phyloP scores from a whole-genome alignment of 2,113 vertebrate genomes.

The Labeo rohita region DNA sequence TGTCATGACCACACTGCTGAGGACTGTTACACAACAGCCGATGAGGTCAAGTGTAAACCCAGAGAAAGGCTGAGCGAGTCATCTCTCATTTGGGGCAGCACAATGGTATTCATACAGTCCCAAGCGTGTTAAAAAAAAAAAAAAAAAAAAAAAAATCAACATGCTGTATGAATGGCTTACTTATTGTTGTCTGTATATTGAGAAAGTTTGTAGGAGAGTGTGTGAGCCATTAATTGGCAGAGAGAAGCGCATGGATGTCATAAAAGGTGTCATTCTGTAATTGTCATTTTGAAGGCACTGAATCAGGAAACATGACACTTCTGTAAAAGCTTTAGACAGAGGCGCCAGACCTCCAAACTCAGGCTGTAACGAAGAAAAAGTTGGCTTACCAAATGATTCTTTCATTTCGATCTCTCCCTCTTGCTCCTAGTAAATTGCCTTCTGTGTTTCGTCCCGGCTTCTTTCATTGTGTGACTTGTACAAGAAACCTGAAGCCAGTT shows the following conservation, averaged over 20 bases:
- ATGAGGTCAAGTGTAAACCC: neutral
- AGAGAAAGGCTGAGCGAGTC: too few species aligned
- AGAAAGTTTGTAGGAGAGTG: neutral
- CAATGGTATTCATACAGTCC: neutral
- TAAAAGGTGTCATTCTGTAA: constrained; percentile 4
- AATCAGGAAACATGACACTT: neutral
- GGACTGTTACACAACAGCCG: neutral
- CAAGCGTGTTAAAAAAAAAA: neutral
- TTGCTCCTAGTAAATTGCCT: neutral
- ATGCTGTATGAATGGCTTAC: neutral
- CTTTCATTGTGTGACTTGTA: neutral
- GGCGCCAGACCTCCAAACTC: constrained; percentile 16
- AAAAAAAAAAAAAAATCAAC: neutral
- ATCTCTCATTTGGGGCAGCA: neutral
- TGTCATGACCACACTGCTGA: neutral
- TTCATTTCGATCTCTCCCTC: neutral
- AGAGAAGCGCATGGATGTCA: neutral
- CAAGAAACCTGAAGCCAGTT: neutral
- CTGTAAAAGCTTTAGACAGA: neutral
- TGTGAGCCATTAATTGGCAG: neutral
- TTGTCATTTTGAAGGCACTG: neutral
- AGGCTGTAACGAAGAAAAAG: constrained; percentile 8
- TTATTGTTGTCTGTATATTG: neutral
- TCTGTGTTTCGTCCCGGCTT: neutral
- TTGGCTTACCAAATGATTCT: neutral